These are phyloP conservation scores for Pseudoips prasinana DNA, from an alignment of 2,888 invertebrate species.

Conservation along the genomic window DNA sequence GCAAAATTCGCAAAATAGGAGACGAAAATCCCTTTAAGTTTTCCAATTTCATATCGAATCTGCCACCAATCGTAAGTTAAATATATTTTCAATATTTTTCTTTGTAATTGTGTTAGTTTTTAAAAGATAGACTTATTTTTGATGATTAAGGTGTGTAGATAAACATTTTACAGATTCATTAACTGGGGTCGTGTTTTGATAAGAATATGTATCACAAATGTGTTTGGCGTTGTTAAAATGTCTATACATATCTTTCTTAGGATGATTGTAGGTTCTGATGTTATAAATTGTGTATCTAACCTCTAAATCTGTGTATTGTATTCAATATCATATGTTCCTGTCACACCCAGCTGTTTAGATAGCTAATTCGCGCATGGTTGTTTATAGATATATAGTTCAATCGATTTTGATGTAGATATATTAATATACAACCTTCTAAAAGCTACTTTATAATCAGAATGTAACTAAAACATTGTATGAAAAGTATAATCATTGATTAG, in stretches of 20 bases:
- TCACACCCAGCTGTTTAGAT: conserved; percentile 33
- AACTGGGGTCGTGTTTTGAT: neutral
- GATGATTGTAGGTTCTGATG: neutral
- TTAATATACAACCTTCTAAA: no score
- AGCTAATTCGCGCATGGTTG: conserved; percentile 15
- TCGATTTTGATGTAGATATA: no score
- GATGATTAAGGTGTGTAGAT: conserved; percentile 15
- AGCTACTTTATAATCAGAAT: no score
- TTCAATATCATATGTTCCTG: conserved; percentile 27
- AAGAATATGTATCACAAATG: no score
- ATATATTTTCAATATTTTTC: conserved; percentile 11
- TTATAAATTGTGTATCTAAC: conserved; percentile 13
- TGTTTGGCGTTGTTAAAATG: no score
- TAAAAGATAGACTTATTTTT: conserved; percentile 9
- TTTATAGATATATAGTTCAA: conserved; percentile 3
- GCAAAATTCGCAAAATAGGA: conserved; percentile 80
- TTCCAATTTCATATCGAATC: conserved; percentile 80
- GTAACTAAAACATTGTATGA: no score
- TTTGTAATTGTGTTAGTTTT: conserved; percentile 1
- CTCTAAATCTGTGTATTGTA: conserved; percentile 22
- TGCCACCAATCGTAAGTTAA: conserved; percentile 77
- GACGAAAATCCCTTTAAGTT: conserved; percentile 80
- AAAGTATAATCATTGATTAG: no score
- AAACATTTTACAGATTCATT: conserved; percentile 24
- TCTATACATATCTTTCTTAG: no score